Evolutionary conservation across 2,888 invertebrate species (phyloP), one percentile per base, ranked within the genome.

Genomic region (Torymus aiolomorphi): DNA sequence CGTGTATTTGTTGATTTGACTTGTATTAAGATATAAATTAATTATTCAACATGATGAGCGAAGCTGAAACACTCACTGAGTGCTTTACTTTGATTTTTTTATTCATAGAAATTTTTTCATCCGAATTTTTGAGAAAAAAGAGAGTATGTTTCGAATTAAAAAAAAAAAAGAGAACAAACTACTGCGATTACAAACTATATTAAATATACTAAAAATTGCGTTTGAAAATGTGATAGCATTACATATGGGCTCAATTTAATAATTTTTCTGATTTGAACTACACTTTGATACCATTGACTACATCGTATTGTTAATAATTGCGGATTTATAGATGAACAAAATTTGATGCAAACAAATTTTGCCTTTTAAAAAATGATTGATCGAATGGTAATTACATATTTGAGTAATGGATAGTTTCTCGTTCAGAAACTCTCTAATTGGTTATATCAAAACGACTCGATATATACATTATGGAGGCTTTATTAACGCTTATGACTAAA

Each of bases 271-370:
- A 63, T 80, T 80, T 59, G 24, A 77, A 77, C 65, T 57, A 82
- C 63, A 80, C 80, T 82, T 82, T 79, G 77, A 80, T 82, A 82
- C 82, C 80, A 82, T 82, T 80, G 82, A 82, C 78, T 82, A 80
- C 54, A 74, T 73, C 65, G 74, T 80, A 80, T 72, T 80, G 82
- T 80, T 82, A 82, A 82, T 72, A 79, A 76, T 79, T 79, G 76
- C 79, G 73, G 78, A 76, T 78, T 78, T 78, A 77, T 74, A 81
- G 56, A 78, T 78, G 76, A 75, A 75, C 70, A 74, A 81, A 71
- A 78, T 66, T 76, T 81, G 66, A 78, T 75, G 72, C 42, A 72
- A 67, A 77, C 52, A 73, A 76, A 81, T 79, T 76, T 80, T 80
- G 71, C 77, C 65, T 81, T 80, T 75, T 73, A 70, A 70, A 72